Conservation (phyloP, 2,797 vertebrate species). For the Crotalus adamanteus region DNA sequence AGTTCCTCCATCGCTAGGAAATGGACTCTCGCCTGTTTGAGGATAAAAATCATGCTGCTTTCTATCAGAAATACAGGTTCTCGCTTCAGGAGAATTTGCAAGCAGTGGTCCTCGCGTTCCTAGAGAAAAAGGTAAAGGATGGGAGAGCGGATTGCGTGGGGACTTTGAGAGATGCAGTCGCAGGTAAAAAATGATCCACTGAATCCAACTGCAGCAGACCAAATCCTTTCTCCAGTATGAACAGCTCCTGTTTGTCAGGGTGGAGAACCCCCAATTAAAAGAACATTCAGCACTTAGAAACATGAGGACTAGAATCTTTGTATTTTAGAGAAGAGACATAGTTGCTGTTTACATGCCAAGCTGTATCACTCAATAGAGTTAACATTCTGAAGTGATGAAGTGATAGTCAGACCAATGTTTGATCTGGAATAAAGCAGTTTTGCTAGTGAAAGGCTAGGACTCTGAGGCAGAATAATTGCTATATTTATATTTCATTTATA, state of each 20-base stretch:
- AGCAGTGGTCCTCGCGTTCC: background rate
- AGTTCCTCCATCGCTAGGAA: background rate
- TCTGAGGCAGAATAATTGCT: background rate
- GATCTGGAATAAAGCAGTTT: background rate
- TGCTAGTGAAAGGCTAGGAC: background rate
- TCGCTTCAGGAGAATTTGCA: background rate
- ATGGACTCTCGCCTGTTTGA: constrained; percentile 10
- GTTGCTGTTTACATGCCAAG: background rate
- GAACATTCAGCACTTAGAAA: background rate
- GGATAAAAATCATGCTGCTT: background rate
- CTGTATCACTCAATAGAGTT: background rate
- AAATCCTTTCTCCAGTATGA: background rate
- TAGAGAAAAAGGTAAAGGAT: constrained; percentile 6
- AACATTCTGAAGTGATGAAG: background rate
- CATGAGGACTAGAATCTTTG: background rate
- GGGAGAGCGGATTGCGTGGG: background rate
- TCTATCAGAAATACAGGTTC: constrained; percentile 7
- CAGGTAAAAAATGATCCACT: background rate
- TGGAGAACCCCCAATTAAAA: background rate
- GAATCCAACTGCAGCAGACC: background rate
- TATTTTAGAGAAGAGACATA: background rate
- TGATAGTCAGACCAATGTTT: background rate
- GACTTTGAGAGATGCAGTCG: background rate
- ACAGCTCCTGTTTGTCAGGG: background rate
- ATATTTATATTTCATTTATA: background rate